Base-by-base conservation (phyloP, 2,797 vertebrate genomes). In the Eleutherodactylus coqui region DNA sequence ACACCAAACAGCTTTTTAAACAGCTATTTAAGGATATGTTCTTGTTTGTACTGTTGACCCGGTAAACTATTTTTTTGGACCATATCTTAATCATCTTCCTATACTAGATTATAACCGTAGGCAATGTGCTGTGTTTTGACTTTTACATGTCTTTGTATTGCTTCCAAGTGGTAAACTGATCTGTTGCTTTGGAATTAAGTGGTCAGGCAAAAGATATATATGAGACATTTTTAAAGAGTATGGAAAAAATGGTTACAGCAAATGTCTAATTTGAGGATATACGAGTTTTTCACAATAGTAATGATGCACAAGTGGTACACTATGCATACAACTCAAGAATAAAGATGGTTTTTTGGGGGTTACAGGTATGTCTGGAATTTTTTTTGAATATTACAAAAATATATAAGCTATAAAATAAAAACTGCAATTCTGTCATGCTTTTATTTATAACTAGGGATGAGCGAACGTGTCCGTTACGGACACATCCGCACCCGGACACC, bases 141-240 rank as follows among this genome's bases (percentile, higher is more conserved):
- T 70, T 70, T 14, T 70, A 70, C 36, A 70, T 41, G 79, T 90
- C 34, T 81, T 34, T 43, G 67, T 32, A 67, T 92, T 64, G 36
- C 6, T 76, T 76, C 43, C 43, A 76, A 76, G n/a, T 76, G n/a
- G 43, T 32, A 51, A 75, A 51, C 14, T 76, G 7, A 34, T 51
- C 34, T 27, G 34, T 62, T 79, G 36, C 34, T 79, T 79, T 79
- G 36, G 34, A 79, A 60, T 70, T 43, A 13, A 11, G 67, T 70
- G 67, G 67, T 70, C 38, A 70, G 38, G n/a, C 36, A 41, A 41
- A 70, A 70, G 21, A 70, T n/a, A 70, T 70, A 13, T 70, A 41
- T 41, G 36, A 70, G 21, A 70, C 8, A 2, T 70, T n/a, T 41
- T 70, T 8, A 38, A 11, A 27, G 19, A 36, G 1, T 69, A 38